Evolutionary conservation across 23 tunicate genomes (phyloP).

Genomic region (Ascidia mentula): DNA sequence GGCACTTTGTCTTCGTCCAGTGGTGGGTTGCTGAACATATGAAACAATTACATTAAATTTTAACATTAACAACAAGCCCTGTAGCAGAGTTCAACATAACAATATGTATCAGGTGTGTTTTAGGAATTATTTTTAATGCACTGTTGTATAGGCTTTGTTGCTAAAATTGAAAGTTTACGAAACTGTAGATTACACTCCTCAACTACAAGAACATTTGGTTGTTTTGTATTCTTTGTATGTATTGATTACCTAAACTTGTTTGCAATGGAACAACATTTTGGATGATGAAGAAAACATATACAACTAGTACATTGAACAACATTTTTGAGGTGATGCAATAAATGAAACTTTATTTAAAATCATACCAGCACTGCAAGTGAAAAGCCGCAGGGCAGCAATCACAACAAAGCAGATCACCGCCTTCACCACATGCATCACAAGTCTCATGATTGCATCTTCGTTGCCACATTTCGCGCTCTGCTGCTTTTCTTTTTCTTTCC

Average conservation of each 20-base stretch:
- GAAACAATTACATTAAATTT: neutral
- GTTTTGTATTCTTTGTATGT: no score
- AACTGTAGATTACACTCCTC: no score
- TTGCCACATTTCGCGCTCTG: constrained; percentile 93
- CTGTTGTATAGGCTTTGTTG: no score
- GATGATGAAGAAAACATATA: no score
- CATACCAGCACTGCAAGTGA: constrained; percentile 93
- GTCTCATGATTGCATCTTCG: constrained; percentile 85
- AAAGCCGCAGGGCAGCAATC: constrained; percentile 96
- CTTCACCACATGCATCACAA: constrained; percentile 98
- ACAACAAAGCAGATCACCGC: constrained; percentile 96
- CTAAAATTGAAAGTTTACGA: no score
- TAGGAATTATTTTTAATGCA: no score
- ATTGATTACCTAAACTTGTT: no score
- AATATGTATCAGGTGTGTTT: no score
- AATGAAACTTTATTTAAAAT: neutral
- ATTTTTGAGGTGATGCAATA: neutral
- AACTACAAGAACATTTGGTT: no score
- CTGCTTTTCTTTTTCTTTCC: constrained; percentile 61
- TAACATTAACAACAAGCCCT: no score
- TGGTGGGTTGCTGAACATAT: constrained; percentile 69
- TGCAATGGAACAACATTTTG: no score
- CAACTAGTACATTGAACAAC: neutral
- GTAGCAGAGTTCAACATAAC: no score
- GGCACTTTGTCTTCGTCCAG: constrained; percentile 87